Percentiles rank a stretch among this genome's conserved stretches.
Evolutionary conservation across 1,140 invertebrate genomes (phyloP).

Genomic region (Drosophila sproati): DNA sequence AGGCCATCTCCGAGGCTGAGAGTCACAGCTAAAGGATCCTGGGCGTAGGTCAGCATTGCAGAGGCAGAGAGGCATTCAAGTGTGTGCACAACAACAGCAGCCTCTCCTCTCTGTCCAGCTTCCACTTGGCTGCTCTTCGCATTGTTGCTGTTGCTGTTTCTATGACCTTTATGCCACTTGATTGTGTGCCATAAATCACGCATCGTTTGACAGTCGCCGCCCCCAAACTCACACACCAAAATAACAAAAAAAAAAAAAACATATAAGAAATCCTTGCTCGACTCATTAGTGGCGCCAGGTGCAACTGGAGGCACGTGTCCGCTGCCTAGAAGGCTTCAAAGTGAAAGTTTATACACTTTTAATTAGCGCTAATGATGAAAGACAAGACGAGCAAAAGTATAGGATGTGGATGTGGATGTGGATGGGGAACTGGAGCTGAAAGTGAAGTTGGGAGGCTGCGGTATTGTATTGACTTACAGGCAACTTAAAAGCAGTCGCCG

Average conservation of each 20-base stretch:
- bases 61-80: conserved; percentile 12
- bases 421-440: background rate
- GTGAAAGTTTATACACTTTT: conserved; percentile 82
- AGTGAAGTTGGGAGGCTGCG: background rate
- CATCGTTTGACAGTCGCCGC: conserved; percentile 47
- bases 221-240: background rate
- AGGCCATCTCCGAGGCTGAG: background rate
- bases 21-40: background rate
- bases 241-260: no score
- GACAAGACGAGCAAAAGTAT: conserved; percentile 30
- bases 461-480: conserved; percentile 66
- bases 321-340: conserved; percentile 40
- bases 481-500: conserved; percentile 45
- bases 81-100: conserved; percentile 29
- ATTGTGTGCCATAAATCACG: conserved; percentile 73
- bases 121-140: conserved; percentile 63
- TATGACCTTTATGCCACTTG: conserved; percentile 64
- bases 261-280: background rate
- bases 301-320: conserved; percentile 57
- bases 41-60: conserved; percentile 28
- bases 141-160: conserved; percentile 29
- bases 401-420: background rate
- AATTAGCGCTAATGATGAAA: conserved; percentile 81
- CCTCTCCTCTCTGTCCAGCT: conserved; percentile 17
- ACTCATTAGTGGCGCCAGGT: conserved; percentile 63